A percentile compares a stretch with the other conserved stretches of the same genome.
Evolutionary conservation across 1,140 invertebrate genomes (phyloP).

Genomic region (Melitaea cinxia): DNA sequence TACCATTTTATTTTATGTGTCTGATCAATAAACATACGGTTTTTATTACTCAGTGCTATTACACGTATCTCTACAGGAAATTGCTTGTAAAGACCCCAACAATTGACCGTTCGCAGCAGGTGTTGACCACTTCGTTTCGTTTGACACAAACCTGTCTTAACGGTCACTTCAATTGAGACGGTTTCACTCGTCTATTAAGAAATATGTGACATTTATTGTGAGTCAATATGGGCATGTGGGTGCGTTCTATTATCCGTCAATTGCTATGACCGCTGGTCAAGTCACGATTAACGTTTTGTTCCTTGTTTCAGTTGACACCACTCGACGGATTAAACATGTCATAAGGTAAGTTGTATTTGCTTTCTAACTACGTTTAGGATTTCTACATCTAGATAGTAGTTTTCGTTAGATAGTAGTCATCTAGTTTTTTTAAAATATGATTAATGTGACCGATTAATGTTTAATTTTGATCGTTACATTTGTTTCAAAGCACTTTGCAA

Average conservation of each 20-base stretch:
- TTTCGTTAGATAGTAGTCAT: too few species aligned
- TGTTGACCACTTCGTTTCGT: slow-evolving; percentile 35
- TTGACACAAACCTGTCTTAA: slow-evolving; percentile 47
- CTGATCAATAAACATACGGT: slow-evolving; percentile 5
- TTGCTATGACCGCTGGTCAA: slow-evolving; percentile 52
- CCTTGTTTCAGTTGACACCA: slow-evolving; percentile 48
- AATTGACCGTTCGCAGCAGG: slow-evolving; percentile 36
- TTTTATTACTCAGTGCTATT: neutral
- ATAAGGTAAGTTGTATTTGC: slow-evolving; percentile 40
- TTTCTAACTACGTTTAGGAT: slow-evolving; percentile 2
- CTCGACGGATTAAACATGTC: slow-evolving; percentile 47
- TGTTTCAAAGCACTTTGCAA: too few species aligned
- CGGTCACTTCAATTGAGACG: slow-evolving; percentile 54
- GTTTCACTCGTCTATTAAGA: slow-evolving; percentile 65
- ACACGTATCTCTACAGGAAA: slow-evolving; percentile 25
- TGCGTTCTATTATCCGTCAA: slow-evolving; percentile 61
- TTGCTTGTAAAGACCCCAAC: slow-evolving; percentile 31
- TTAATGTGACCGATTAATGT: too few species aligned
- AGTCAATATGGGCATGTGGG: slow-evolving; percentile 74
- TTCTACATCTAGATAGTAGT: too few species aligned
- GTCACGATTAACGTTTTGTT: slow-evolving; percentile 41
- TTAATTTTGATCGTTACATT: too few species aligned
- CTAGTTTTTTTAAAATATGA: too few species aligned
- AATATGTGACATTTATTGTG: slow-evolving; percentile 78
- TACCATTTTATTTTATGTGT: too few species aligned